Evolutionary conservation across 2,888 invertebrate genomes (phyloP), one percentile per base, ranked within the genome.

Genomic region (Pediacus dermestoides): DNA sequence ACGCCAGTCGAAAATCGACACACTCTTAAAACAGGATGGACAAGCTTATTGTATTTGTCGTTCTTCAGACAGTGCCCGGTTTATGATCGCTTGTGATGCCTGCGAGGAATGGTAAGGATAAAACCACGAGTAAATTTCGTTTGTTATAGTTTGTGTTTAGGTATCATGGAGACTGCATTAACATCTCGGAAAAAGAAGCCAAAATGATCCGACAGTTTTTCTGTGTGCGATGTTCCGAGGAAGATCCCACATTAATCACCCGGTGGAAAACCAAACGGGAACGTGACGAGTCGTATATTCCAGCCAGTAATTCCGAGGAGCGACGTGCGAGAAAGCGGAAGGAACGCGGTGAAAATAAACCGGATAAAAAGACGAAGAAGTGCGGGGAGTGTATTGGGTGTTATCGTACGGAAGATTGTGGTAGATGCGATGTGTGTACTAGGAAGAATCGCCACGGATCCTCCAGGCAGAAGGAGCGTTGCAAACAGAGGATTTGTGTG

Each of bases 71-170:
- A 90, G 91, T 51, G 89, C 88, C 1, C 76, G 94, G 31, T 96
- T 96, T 70, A 96, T 96, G 96, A 96, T 96, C 67, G 93, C 90
- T 21, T 97, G 97, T 70, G 97, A 97, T 68, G 81, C 88, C 8
- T 97, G 97, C 65, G 93, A 96, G 67, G 95, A 96, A 70, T 97
- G 97, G 96, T 64, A 54, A 46, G 12, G 10, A 12, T 10, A 23
- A n/a, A 23, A 22, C 8, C n/a, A 11, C 4, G 28, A 6, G 14
- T 22, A 26, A 27, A 16, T 26, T 38, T 11, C 16, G 10, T 18
- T 10, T 30, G 16, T 2, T n/a, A 12, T 13, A 37, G 16, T 10
- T 3, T 9, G 10, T 23, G 39, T 37, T 11, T 39, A 61, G 63
- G 63, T 97, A 93, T 63, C 97, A 97, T 62, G 96, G 96, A 1